A percentile compares a stretch with the other conserved stretches of the same genome.
Conservation (phyloP, 2,113 vertebrate species). For the Paradoxurus hermaphroditus region DNA sequence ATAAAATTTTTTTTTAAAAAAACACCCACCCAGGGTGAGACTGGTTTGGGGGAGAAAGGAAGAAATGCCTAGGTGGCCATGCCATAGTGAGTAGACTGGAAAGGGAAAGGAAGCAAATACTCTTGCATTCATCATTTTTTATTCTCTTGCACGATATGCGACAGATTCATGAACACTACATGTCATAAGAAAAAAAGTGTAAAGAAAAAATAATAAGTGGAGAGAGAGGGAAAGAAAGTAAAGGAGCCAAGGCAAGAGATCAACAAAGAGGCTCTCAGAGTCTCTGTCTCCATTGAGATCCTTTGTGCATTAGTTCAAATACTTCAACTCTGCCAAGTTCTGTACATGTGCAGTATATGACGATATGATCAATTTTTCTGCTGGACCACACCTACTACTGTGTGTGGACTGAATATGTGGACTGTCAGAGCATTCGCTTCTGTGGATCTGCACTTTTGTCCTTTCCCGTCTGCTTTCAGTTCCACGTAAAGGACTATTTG, state of each 20-base stretch:
- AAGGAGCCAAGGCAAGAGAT: background rate
- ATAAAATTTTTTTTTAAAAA: too few relatives aligned
- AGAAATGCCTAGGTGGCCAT: too few relatives aligned
- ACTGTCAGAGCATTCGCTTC: background rate
- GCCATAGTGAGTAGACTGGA: background rate
- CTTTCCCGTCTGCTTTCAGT: background rate
- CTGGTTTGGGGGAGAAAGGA: background rate
- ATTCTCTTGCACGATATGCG: background rate
- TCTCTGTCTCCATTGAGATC: background rate
- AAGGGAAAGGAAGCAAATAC: background rate
- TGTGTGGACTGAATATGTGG: background rate
- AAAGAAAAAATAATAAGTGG: background rate
- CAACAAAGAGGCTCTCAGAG: background rate
- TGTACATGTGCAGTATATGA: background rate
- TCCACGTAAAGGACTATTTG: background rate
- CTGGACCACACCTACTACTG: background rate
- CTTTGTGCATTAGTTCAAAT: background rate
- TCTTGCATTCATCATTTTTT: background rate
- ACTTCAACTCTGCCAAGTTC: background rate
- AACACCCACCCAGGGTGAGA: too few relatives aligned
- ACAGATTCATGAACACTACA: background rate
- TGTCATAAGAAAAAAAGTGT: background rate
- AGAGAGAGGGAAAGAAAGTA: background rate
- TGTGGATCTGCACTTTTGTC: background rate
- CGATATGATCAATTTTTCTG: background rate